A percentile compares a stretch with the other conserved stretches of the same genome.
These are phyloP conservation scores for Menidia menidia DNA, from an alignment of 2,797 vertebrate genomes.

Conservation along the genomic window DNA sequence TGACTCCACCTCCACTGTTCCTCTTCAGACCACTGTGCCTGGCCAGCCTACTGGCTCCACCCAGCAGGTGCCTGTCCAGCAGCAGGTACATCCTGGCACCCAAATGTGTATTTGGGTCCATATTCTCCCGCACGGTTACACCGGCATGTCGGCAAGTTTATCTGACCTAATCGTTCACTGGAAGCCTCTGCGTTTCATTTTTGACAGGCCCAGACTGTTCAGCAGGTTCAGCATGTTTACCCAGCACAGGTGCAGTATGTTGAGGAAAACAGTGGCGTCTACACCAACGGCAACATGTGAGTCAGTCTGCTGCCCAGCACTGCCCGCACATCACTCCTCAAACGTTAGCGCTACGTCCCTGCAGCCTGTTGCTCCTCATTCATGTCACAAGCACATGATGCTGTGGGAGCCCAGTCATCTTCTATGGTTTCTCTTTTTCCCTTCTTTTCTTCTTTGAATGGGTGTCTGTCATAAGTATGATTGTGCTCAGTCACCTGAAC, in stretches of 20 bases:
- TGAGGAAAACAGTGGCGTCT: slow-evolving; percentile 93
- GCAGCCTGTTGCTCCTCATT: slow-evolving; percentile 55
- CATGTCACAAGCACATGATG: slow-evolving; percentile 73
- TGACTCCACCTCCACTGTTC: slow-evolving; percentile 90
- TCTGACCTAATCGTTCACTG: slow-evolving; percentile 26
- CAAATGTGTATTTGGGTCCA: slow-evolving; percentile 1
- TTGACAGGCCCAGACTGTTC: slow-evolving; percentile 86
- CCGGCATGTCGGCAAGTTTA: background rate
- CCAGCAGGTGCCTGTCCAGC: slow-evolving; percentile 89
- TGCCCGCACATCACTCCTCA: slow-evolving; percentile 41
- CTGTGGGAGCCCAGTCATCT: slow-evolving; percentile 25
- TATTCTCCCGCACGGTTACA: background rate
- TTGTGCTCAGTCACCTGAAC: slow-evolving; percentile 73
- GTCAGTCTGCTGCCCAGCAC: slow-evolving; percentile 64
- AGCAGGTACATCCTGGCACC: slow-evolving; percentile 72
- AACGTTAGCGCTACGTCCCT: slow-evolving; percentile 48
- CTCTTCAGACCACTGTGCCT: slow-evolving; percentile 89
- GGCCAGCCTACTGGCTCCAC: slow-evolving; percentile 87
- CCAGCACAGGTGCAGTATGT: slow-evolving; percentile 97
- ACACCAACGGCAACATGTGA: slow-evolving; percentile 97
- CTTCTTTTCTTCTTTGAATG: slow-evolving; percentile 32
- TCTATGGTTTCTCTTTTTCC: slow-evolving; percentile 32
- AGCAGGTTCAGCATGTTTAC: slow-evolving; percentile 92
- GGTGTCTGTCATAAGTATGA: slow-evolving; percentile 36
- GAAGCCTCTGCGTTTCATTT: slow-evolving; percentile 39